These are phyloP conservation scores for Drosophila dives DNA, from an alignment of 2,888 invertebrate genomes.

Conservation along the genomic window DNA sequence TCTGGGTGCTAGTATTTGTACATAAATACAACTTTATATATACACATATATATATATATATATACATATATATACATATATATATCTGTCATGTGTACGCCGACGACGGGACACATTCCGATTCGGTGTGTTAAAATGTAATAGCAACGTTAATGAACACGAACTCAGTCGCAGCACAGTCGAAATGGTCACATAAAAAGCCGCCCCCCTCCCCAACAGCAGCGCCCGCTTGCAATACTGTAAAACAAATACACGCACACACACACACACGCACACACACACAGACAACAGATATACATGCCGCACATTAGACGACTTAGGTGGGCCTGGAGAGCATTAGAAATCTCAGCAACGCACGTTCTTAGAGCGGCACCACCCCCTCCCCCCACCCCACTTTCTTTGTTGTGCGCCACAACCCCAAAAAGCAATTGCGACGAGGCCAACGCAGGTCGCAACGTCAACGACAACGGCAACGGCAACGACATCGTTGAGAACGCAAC, in stretches of 20 bases:
- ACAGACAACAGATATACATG: conserved; percentile 37
- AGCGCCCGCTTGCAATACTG: conserved; percentile 33
- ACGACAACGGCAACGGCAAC: conserved; percentile 20
- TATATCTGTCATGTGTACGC: conserved; percentile 8
- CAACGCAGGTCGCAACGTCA: conserved; percentile 58
- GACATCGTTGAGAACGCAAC: conserved; percentile 13
- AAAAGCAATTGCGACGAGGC: conserved; percentile 63
- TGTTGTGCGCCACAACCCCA: conserved; percentile 33
- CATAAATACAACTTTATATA: background rate
- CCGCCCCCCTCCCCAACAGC: conserved; percentile 8
- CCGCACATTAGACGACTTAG: conserved; percentile 68
- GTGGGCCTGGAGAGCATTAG: conserved; percentile 53
- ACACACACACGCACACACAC: conserved; percentile 19
- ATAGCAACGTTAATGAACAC: conserved; percentile 79
- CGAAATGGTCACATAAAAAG: conserved; percentile 78
- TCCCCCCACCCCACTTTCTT: conserved; percentile 5
- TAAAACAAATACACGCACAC: conserved; percentile 65
- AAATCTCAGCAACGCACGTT: conserved; percentile 76
- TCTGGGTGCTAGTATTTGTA: too few relatives aligned
- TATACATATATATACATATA: background rate
- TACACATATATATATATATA: background rate
- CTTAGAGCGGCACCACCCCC: conserved; percentile 35
- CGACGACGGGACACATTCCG: conserved; percentile 76
- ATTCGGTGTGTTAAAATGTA: conserved; percentile 79
- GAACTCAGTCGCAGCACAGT: conserved; percentile 71